Evolutionary conservation across 1,140 invertebrate genomes (phyloP).

Genomic region (Micrasema minimum): DNA sequence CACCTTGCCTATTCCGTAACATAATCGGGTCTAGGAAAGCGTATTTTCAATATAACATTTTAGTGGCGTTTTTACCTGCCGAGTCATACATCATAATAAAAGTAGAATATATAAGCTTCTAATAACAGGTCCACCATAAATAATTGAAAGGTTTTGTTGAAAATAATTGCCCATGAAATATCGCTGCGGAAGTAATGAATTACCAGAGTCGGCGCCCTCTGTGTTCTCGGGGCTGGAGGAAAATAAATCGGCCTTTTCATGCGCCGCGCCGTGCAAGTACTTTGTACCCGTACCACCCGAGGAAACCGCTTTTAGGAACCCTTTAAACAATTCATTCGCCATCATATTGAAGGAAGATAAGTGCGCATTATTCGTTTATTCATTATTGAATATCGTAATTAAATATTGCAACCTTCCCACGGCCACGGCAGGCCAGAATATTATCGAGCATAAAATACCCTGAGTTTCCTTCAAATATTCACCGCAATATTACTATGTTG

Average conservation of each 20-base stretch:
- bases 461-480: too few relatives aligned
- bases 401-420: too few relatives aligned
- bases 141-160: conserved; percentile 49
- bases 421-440: too few relatives aligned
- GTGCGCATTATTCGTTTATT: too few relatives aligned
- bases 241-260: conserved; percentile 27
- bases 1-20: too few relatives aligned
- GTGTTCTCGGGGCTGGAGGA: conserved; percentile 10
- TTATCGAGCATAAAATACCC: too few relatives aligned
- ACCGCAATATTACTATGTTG: too few relatives aligned
- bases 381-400: too few relatives aligned
- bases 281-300: too few relatives aligned
- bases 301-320: conserved; percentile 27
- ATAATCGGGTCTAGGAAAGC: too few relatives aligned
- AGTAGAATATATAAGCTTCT: conserved; percentile 37
- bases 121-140: conserved; percentile 42
- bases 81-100: conserved; percentile 34
- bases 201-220: conserved; percentile 13
- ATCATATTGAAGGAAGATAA: conserved; percentile 12
- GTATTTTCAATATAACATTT: too few relatives aligned
- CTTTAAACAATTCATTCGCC: conserved; percentile 8
- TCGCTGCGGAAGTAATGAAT: conserved; percentile 44
- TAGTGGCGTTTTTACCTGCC: background rate
- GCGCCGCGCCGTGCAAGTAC: background rate
- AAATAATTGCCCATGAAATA: conserved; percentile 47